phyloP scores from a whole-genome alignment of 2,113 vertebrate species.

The Barbus barbus region DNA sequence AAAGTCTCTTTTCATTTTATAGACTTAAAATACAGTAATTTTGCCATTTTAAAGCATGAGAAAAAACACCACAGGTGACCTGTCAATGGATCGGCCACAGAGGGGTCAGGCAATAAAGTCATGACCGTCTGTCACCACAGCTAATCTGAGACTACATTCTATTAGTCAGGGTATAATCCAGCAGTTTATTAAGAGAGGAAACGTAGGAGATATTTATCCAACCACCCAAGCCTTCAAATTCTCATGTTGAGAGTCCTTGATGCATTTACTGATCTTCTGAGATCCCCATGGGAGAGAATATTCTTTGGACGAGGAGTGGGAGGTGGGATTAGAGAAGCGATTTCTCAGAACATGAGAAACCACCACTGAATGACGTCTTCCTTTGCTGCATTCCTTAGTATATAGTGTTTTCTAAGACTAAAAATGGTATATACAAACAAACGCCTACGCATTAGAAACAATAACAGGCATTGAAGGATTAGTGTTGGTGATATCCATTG shows the following conservation, averaged over 20 bases:
- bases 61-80: not conserved
- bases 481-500: slow-evolving; percentile 21
- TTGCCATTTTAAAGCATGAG: not conserved
- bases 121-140: slow-evolving; percentile 34
- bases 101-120: slow-evolving; percentile 26
- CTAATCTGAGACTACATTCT: slow-evolving; percentile 41
- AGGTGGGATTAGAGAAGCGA: slow-evolving; percentile 21
- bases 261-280: slow-evolving; percentile 42
- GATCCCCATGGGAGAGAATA: slow-evolving; percentile 34
- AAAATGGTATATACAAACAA: slow-evolving; percentile 32
- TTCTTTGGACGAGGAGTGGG: not conserved
- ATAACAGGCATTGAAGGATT: slow-evolving; percentile 31
- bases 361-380: slow-evolving; percentile 33
- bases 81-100: not conserved
- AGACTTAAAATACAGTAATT: not conserved
- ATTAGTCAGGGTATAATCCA: slow-evolving; percentile 35
- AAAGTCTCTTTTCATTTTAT: not conserved
- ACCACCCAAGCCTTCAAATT: slow-evolving; percentile 10
- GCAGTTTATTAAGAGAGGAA: slow-evolving; percentile 21
- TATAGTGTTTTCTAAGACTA: not conserved
- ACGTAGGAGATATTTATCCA: slow-evolving; percentile 8
- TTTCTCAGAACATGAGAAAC: slow-evolving; percentile 40
- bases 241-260: not conserved
- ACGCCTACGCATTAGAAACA: slow-evolving; percentile 20
- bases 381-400: slow-evolving; percentile 6